Conservation (phyloP, 2,113 vertebrate genomes). For the Leptobrachium leishanense region DNA sequence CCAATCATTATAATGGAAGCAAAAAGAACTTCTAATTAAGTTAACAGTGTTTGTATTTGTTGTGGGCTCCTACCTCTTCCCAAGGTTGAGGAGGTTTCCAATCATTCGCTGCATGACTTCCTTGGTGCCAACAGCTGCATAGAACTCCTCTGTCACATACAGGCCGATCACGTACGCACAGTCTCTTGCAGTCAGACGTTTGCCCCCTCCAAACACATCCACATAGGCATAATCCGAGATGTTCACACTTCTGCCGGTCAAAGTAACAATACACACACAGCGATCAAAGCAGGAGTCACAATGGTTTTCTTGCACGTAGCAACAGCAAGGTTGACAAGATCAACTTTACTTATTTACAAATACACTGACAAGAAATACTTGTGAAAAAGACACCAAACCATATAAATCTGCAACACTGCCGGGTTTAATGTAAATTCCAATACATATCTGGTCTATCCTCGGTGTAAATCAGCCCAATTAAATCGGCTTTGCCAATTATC, state of each 20-base stretch:
- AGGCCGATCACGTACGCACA: constrained; percentile 94
- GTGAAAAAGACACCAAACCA: too few species aligned
- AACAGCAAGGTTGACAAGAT: not conserved
- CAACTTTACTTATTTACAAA: too few species aligned
- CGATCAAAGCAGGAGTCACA: not conserved
- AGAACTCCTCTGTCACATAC: constrained; percentile 91
- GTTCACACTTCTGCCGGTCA: constrained; percentile 74
- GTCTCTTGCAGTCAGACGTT: constrained; percentile 90
- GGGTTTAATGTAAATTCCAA: too few species aligned
- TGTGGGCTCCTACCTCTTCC: constrained; percentile 82
- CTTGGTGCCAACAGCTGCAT: constrained; percentile 86
- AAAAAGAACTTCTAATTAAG: too few species aligned
- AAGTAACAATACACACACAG: constrained; percentile 13
- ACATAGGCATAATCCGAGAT: constrained; percentile 95
- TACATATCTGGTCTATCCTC: too few species aligned
- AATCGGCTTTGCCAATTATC: too few species aligned
- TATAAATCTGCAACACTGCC: too few species aligned
- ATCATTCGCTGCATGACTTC: constrained; percentile 95
- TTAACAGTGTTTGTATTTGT: too few species aligned
- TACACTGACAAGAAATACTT: too few species aligned
- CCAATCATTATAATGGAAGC: too few species aligned
- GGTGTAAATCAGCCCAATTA: too few species aligned
- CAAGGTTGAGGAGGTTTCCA: constrained; percentile 94
- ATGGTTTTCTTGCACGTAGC: not conserved
- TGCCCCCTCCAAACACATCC: constrained; percentile 93